Evolutionary conservation across 2,888 invertebrate genomes (phyloP), one percentile per base, ranked within the genome.

Genomic region (Xestia xanthographa): DNA sequence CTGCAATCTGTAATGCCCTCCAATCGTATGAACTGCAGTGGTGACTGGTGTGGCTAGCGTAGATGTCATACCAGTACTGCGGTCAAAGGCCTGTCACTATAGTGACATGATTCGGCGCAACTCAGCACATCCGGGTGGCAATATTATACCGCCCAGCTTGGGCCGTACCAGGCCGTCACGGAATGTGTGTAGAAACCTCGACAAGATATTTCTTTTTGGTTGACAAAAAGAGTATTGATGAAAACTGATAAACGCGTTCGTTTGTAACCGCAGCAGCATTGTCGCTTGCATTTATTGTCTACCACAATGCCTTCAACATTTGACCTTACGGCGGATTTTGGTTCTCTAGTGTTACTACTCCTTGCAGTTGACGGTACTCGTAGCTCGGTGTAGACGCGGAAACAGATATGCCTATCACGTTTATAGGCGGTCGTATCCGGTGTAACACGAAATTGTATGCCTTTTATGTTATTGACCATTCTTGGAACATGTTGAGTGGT

Each of bases 401-500:
- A 86, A 71, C 71, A 63, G 67, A 53, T 58, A 72, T 75, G 75
- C 75, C 67, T 76, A 76, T 83, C 84, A 80, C 29, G 41, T 84
- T 82, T 75, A 86, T 73, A 65, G 77, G 5, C 75, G 56, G 66
- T 29, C 72, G 72, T 80, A 75, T 86, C 85, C 87, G 75, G 85
- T 76, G 50, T 68, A 69, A 63, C 63, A 22, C 63, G 79, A 75
- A 85, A 73, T 67, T 50, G 43, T 79, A 65, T 53, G 67, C 41
- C 68, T 74, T 81, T 80, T 74, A 77, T 67, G 72, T 62, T 79
- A 75, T 72, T 69, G 62, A 58, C 26, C 12, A 45, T 79, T 83
- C 84, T 53, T 26, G 56, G 84, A 79, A 83, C 14, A 66, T 48
- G 48, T 50, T 29, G 38, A 70, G 56, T 60, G 45, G 41, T 41